These are phyloP conservation scores for Anodontia alba DNA, from an alignment of 2,888 invertebrate species.

Conservation along the genomic window DNA sequence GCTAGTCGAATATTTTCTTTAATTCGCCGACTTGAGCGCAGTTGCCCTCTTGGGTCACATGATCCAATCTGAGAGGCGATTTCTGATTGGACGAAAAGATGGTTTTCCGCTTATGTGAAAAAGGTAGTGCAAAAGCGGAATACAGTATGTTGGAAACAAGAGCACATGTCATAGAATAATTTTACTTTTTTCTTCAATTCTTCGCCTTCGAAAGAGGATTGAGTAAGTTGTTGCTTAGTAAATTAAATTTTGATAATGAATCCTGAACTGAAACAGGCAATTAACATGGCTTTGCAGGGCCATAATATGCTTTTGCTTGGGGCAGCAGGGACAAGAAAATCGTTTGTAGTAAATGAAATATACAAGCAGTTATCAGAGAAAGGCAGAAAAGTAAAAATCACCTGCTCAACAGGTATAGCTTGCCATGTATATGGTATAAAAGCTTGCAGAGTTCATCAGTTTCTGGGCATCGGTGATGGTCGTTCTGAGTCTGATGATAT, in stretches of 20 bases:
- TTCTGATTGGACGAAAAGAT: not conserved
- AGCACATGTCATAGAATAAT: not conserved
- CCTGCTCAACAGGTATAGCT: slow-evolving; percentile 51
- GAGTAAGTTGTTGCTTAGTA: slow-evolving; percentile 3
- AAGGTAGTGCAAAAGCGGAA: not conserved
- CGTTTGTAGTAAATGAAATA: slow-evolving; percentile 30
- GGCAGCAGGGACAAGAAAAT: slow-evolving; percentile 45
- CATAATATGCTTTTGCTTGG: slow-evolving; percentile 26
- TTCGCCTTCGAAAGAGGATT: not conserved
- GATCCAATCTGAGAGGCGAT: not conserved
- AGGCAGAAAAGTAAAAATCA: slow-evolving; percentile 41
- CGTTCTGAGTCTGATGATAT: slow-evolving; percentile 36
- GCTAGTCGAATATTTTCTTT: too few species aligned
- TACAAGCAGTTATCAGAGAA: slow-evolving; percentile 11
- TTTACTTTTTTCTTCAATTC: not conserved
- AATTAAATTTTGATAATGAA: slow-evolving; percentile 19
- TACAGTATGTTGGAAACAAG: not conserved
- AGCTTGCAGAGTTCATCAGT: slow-evolving; percentile 38
- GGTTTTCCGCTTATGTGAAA: not conserved
- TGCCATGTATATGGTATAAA: slow-evolving; percentile 27
- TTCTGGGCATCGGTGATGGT: slow-evolving; percentile 44
- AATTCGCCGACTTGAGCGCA: too few species aligned
- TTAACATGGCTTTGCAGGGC: slow-evolving; percentile 14
- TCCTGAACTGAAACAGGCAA: slow-evolving; percentile 7
- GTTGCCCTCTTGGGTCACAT: too few species aligned